These are phyloP conservation scores for Mirounga angustirostris DNA, from an alignment of 2,113 vertebrate species.

Conservation along the genomic window DNA sequence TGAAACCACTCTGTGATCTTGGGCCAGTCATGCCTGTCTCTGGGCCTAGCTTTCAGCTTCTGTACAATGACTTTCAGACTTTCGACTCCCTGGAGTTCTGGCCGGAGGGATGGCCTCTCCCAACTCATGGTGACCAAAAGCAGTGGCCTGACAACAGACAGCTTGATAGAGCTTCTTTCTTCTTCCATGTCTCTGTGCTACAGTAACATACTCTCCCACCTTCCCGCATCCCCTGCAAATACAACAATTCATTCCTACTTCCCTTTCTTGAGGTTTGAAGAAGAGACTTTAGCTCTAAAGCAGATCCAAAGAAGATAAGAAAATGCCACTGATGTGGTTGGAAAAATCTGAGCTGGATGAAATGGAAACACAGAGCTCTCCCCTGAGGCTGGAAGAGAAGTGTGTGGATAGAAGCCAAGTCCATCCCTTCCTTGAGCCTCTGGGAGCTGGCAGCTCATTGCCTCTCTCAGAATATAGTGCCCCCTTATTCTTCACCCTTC, in stretches of 20 bases:
- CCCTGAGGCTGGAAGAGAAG: constrained; percentile 37
- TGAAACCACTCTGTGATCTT: constrained; percentile 21
- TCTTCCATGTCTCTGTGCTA: background rate
- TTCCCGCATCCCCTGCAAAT: background rate
- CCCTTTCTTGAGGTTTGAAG: background rate
- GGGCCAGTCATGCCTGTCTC: background rate
- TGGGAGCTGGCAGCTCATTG: background rate
- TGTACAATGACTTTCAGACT: background rate
- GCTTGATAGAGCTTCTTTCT: background rate
- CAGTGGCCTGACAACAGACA: background rate
- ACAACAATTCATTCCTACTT: background rate
- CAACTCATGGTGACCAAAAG: background rate
- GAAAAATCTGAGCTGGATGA: constrained; percentile 67
- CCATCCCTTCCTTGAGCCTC: background rate
- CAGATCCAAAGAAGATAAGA: constrained; percentile 68
- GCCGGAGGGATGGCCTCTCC: background rate
- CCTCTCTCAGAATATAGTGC: background rate
- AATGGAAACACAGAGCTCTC: constrained; percentile 66
- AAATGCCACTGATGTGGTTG: constrained; percentile 59
- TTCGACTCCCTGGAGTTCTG: background rate
- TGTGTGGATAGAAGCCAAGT: constrained; percentile 4
- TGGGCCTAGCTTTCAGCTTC: constrained; percentile 1
- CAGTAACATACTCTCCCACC: background rate
- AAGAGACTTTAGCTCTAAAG: constrained; percentile 56
- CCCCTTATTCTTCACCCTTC: background rate